A percentile compares a stretch with the other conserved stretches of the same genome.
Conservation (phyloP, 1,140 invertebrate genomes). For the Pentalonia nigronervosa region DNA sequence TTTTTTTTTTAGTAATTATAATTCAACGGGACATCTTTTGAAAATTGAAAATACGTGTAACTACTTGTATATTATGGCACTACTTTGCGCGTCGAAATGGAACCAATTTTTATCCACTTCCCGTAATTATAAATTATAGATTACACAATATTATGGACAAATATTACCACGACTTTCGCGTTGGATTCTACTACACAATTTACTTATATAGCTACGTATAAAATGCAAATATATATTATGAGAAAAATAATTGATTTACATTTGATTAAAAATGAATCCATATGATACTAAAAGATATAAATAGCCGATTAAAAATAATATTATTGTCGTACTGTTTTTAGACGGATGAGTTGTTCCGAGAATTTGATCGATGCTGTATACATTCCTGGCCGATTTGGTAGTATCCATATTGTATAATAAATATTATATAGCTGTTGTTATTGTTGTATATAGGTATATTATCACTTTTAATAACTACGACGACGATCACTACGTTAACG, state of each 20-base stretch:
- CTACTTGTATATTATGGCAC: too few species aligned
- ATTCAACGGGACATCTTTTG: too few species aligned
- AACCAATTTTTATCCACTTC: not conserved
- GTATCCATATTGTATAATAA: slow-evolving; percentile 35
- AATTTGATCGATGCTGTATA: slow-evolving; percentile 61
- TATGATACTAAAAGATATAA: not conserved
- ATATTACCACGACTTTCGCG: not conserved
- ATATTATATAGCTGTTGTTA: not conserved
- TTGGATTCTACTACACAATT: not conserved
- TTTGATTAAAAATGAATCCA: not conserved
- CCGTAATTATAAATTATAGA: not conserved
- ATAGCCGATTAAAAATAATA: not conserved
- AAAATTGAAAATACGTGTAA: too few species aligned
- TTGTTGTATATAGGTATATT: not conserved
- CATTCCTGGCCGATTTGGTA: slow-evolving; percentile 45
- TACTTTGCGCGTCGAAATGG: not conserved
- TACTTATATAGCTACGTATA: not conserved
- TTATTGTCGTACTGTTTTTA: slow-evolving; percentile 46
- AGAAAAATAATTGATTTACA: not conserved
- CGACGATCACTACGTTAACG: not conserved
- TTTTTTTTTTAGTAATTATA: too few species aligned
- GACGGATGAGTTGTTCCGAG: slow-evolving; percentile 57
- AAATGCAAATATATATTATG: not conserved
- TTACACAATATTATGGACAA: not conserved
- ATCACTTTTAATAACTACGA: not conserved